Conservation (phyloP, 2,888 invertebrate genomes). For the Trissoscelio sp. region DNA sequence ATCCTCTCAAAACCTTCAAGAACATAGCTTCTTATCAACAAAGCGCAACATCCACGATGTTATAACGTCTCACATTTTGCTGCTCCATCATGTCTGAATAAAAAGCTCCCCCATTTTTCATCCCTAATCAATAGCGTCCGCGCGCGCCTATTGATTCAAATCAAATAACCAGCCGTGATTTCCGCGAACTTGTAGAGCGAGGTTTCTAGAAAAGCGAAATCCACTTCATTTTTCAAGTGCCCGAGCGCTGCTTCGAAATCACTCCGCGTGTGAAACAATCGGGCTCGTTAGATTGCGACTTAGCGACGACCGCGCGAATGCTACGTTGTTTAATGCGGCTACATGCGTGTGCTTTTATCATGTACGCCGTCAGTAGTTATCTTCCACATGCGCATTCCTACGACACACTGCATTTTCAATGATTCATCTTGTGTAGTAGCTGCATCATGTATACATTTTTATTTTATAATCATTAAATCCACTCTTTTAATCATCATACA, state of each 20-base stretch:
- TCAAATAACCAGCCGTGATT: conserved; percentile 38
- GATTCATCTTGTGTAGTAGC: conserved; percentile 77
- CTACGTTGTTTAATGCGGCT: conserved; percentile 64
- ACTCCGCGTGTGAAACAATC: conserved; percentile 69
- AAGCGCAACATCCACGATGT: conserved; percentile 49
- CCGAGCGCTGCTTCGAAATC: conserved; percentile 68
- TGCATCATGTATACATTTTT: conserved; percentile 23
- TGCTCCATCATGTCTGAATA: conserved; percentile 47
- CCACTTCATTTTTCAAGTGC: conserved; percentile 11
- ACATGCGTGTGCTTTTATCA: conserved; percentile 69
- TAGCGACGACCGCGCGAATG: conserved; percentile 65
- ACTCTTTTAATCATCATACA: conserved; percentile 35
- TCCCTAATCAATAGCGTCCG: conserved; percentile 42
- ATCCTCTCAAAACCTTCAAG: conserved; percentile 51
- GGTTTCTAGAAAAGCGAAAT: conserved; percentile 33
- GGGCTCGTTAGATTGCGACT: conserved; percentile 71
- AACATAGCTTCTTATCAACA: conserved; percentile 64
- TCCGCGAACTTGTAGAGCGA: conserved; percentile 27
- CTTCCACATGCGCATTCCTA: conserved; percentile 71
- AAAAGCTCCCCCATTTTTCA: conserved; percentile 40
- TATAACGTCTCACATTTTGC: conserved; percentile 46
- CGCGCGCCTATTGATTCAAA: conserved; percentile 44
- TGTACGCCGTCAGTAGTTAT: conserved; percentile 70
- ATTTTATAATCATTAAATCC: conserved; percentile 77
- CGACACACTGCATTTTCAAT: conserved; percentile 74